Conservation (phyloP, 2,888 invertebrate species). For the Noctua janthina region DNA sequence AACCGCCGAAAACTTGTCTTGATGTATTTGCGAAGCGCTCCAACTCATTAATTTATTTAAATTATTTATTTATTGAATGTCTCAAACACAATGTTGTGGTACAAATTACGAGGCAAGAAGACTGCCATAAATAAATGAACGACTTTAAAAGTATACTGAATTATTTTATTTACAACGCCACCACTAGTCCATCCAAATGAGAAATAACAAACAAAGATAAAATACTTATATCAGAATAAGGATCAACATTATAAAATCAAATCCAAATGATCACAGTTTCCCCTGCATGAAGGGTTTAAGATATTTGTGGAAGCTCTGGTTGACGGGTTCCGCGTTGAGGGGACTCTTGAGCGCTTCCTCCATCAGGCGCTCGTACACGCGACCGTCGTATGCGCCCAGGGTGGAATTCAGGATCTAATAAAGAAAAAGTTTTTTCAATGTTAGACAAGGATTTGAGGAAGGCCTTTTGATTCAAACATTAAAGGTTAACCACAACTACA, state of each 20-base stretch:
- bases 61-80: slow-evolving; percentile 62
- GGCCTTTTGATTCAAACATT: not conserved
- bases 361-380: slow-evolving; percentile 95
- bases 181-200: not conserved
- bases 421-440: not conserved
- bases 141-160: slow-evolving; percentile 32
- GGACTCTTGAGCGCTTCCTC: slow-evolving; percentile 95
- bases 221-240: not conserved
- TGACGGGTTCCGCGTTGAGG: slow-evolving; percentile 94
- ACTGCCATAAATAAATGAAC: slow-evolving; percentile 59
- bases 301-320: slow-evolving; percentile 93
- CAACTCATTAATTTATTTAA: slow-evolving; percentile 66
- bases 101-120: slow-evolving; percentile 13
- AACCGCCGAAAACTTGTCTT: slow-evolving; percentile 83
- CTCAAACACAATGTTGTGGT: slow-evolving; percentile 42
- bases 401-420: slow-evolving; percentile 91
- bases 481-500: not conserved
- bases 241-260: slow-evolving; percentile 4
- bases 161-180: slow-evolving; percentile 52
- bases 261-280: slow-evolving; percentile 88
- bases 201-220: not conserved
- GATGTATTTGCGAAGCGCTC: slow-evolving; percentile 81
- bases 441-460: not conserved
- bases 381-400: slow-evolving; percentile 95
- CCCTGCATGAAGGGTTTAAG: slow-evolving; percentile 95